Conservation (phyloP, 2,888 invertebrate genomes). For the Phytoseiulus persimilis region DNA sequence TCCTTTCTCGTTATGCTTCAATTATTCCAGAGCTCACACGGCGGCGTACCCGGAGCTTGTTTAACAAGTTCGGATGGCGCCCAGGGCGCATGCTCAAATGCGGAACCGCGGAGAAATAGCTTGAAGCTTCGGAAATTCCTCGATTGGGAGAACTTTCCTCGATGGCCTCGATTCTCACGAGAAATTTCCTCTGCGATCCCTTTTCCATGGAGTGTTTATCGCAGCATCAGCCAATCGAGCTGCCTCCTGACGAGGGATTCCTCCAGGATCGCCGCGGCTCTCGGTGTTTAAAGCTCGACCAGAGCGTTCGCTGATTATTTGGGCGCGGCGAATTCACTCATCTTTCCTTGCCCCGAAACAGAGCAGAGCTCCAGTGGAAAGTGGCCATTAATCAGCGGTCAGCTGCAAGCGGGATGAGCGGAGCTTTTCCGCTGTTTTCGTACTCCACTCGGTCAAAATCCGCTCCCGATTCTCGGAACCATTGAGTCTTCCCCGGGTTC, state of each 20-base stretch:
- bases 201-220: background rate
- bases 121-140: background rate
- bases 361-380: background rate
- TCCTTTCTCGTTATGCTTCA: background rate
- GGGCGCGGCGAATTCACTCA: background rate
- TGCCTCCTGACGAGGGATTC: too few relatives aligned
- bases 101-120: background rate
- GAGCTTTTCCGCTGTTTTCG: background rate
- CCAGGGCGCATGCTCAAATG: background rate
- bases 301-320: background rate
- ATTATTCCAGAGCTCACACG: background rate
- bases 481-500: background rate
- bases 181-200: background rate
- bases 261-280: too few relatives aligned
- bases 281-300: too few relatives aligned
- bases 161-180: background rate
- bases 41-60: background rate
- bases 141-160: background rate
- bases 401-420: background rate
- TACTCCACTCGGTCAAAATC: background rate
- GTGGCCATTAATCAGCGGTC: background rate
- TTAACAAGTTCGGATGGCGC: background rate
- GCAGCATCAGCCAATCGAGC: too few relatives aligned
- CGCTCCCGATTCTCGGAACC: background rate
- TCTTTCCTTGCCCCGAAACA: background rate